These are phyloP conservation scores for Drosophila prostipennis DNA, from an alignment of 2,888 invertebrate species.

Conservation along the genomic window DNA sequence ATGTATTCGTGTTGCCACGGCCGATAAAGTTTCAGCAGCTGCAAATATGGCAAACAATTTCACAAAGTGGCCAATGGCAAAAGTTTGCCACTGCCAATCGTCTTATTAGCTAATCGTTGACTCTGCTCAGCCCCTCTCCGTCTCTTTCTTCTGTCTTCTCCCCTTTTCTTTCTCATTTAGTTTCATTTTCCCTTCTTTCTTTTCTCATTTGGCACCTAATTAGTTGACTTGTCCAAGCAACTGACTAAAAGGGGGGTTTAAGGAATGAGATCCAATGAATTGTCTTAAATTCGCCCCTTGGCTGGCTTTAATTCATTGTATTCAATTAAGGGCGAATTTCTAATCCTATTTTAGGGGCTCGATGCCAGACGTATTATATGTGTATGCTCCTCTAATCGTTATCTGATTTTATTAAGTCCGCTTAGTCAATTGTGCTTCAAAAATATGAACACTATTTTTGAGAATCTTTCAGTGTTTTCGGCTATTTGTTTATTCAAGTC, in stretches of 20 bases:
- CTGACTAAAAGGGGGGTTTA: conserved; percentile 3
- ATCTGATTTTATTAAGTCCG: not conserved
- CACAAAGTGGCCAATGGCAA: conserved; percentile 72
- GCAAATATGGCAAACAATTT: conserved; percentile 81
- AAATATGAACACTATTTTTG: not conserved
- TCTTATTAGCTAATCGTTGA: conserved; percentile 73
- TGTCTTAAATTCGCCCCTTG: conserved; percentile 27
- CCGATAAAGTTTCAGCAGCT: conserved; percentile 63
- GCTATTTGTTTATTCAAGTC: no score
- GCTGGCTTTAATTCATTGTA: conserved; percentile 9
- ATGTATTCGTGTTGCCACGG: conserved; percentile 17
- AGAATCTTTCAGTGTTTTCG: no score
- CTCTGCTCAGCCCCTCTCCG: conserved; percentile 19
- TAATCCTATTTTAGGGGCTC: not conserved
- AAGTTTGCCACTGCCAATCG: conserved; percentile 65
- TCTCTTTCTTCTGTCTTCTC: no score
- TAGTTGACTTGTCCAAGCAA: conserved; percentile 53
- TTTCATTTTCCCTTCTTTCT: conserved; percentile 22
- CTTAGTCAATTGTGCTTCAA: not conserved
- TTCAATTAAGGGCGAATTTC: conserved; percentile 15
- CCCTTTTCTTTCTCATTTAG: conserved; percentile 2
- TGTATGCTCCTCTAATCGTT: not conserved
- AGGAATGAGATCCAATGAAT: conserved; percentile 14
- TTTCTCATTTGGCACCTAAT: conserved; percentile 58
- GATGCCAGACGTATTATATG: not conserved